Percentiles rank a stretch among this genome's conserved stretches.
phyloP scores from a whole-genome alignment of 2,113 vertebrate genomes.

The Notechis scutatus region DNA sequence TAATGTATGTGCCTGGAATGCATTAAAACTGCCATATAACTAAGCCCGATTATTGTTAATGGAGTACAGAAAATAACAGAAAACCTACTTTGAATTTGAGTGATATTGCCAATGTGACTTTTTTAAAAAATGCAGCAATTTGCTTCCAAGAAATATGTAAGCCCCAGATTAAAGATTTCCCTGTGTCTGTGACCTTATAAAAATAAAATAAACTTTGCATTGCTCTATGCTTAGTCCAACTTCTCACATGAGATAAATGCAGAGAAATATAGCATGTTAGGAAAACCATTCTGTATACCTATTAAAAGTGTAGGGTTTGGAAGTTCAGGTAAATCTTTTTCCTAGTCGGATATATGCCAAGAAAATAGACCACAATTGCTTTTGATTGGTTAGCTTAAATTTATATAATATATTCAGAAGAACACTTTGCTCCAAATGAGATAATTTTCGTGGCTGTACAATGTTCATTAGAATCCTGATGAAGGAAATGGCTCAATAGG shows the following conservation, averaged over 20 bases:
- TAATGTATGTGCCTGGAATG: neutral
- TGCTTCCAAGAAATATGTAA: neutral
- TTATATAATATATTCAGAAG: neutral
- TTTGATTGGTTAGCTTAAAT: neutral
- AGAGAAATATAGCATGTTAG: neutral
- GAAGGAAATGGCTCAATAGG: neutral
- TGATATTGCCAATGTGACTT: neutral
- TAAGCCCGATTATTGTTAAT: neutral
- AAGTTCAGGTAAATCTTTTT: neutral
- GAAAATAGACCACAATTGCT: neutral
- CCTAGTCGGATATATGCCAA: neutral
- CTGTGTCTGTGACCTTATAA: neutral
- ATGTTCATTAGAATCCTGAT: neutral
- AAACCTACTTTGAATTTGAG: neutral
- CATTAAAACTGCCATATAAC: neutral
- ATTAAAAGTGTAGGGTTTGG: neutral
- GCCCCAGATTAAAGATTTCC: neutral
- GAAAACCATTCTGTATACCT: neutral
- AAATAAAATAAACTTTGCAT: slow-evolving; percentile 2
- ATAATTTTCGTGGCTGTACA: neutral
- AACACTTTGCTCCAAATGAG: neutral
- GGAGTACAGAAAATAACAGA: neutral
- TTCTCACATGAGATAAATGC: neutral
- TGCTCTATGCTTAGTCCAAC: neutral
- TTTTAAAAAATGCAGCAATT: neutral